These are phyloP conservation scores for Latheticus oryzae DNA, from an alignment of 2,888 invertebrate species.

Conservation along the genomic window DNA sequence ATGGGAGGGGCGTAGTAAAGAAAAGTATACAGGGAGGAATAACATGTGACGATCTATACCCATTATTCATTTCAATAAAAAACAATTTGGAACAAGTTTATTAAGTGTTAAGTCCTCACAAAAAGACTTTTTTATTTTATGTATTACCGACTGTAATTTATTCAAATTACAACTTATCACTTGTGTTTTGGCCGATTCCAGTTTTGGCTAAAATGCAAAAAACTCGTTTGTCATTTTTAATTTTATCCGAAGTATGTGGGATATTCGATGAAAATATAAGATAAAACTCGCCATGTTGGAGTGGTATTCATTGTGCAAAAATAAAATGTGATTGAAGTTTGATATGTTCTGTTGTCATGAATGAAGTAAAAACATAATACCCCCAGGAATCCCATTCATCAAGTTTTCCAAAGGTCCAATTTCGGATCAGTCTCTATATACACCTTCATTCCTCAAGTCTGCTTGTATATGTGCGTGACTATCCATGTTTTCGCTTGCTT, in stretches of 20 bases:
- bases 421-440: constrained; percentile 18
- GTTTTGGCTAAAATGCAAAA: constrained; percentile 7
- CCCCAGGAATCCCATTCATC: constrained; percentile 17
- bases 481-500: constrained; percentile 39
- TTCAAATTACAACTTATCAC: too few species aligned
- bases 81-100: too few species aligned
- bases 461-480: constrained; percentile 35
- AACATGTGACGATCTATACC: too few species aligned
- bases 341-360: neutral
- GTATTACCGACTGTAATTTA: too few species aligned
- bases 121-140: too few species aligned
- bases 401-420: neutral
- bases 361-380: neutral
- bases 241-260: neutral
- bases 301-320: too few species aligned
- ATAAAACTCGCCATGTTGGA: neutral
- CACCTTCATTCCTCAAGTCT: neutral
- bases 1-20: constrained; percentile 13
- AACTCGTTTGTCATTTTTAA: constrained; percentile 9
- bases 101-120: too few species aligned
- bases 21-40: neutral
- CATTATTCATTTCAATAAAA: too few species aligned
- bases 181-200: neutral
- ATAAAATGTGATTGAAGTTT: neutral
- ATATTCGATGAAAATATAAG: neutral